Evolutionary conservation across 2,888 invertebrate genomes (phyloP), one percentile per base, ranked within the genome.

Genomic region (Unio pictorum): DNA sequence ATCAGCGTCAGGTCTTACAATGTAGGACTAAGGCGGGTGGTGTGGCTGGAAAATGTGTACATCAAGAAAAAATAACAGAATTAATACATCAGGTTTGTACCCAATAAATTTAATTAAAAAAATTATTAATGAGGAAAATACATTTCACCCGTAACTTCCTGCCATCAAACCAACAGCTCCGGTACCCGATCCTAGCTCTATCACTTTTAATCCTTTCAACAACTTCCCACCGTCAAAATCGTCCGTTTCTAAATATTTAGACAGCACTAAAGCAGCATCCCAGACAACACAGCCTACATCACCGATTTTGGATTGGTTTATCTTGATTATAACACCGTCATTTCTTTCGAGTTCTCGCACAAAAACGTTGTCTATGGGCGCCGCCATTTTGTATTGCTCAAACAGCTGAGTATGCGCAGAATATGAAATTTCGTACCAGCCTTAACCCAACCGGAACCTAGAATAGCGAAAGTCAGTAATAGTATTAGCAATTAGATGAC

Each of bases 201-300:
- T 85, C 63, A 94, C 92, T 83, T 90, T 91, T 72, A 92, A 90
- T 23, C 92, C 92, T 85, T 91, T 90, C 61, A 94, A 86, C 87
- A 91, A 92, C 68, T 91, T 89, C 23, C 91, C 90, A 78, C 91
- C 90, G 57, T 89, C 68, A 64, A 92, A 87, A 72, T 86, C 83
- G 18, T 67, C 68, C 18, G 85, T 91, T 88, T 94, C 94, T 69
- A 95, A 90, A 90, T 94, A 95, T 88, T 94, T 94, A 0, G 93
- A 92, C 69, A 95, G 91, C 66, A 94, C 94, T 66, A 95, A 90
- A 17, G 94, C 93, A 18, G 94, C 94, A 90, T 95, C 95, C 95
- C 95, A 95, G 45, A 95, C 94, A 3, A 95, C 94, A 90, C 94
- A 94, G 76, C 93, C 94, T 11, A 94, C 94, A 87, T 94, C 94